A percentile compares a stretch with the other conserved stretches of the same genome.
phyloP scores from a whole-genome alignment of 2,888 invertebrate genomes.

The Mesorhabditis spiculigera region DNA sequence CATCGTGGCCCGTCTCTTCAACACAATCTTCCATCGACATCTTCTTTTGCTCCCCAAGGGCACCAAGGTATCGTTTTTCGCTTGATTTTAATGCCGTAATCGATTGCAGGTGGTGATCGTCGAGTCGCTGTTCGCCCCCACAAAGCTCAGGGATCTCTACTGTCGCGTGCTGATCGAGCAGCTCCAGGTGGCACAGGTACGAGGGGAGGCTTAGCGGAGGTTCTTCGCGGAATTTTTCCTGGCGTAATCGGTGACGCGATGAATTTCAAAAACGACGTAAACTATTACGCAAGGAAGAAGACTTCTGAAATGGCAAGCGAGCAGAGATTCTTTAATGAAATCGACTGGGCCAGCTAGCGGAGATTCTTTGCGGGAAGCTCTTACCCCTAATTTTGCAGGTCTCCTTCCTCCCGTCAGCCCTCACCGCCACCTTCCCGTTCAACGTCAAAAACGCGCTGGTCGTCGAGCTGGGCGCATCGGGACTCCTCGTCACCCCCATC shows the following conservation, averaged over 20 bases:
- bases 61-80: background rate
- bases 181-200: background rate
- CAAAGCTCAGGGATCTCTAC: background rate
- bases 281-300: too few species aligned
- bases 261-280: too few species aligned
- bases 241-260: too few species aligned
- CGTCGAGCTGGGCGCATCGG: background rate
- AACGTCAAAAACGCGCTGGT: background rate
- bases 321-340: too few species aligned
- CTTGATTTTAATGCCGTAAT: background rate
- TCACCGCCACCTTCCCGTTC: slow-evolving; percentile 5
- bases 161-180: background rate
- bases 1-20: background rate
- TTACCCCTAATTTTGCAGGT: background rate
- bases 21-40: background rate
- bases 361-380: too few species aligned
- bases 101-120: background rate
- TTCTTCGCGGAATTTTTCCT: too few species aligned
- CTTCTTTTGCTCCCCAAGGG: too few species aligned
- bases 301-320: too few species aligned
- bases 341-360: too few species aligned
- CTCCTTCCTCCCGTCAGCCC: background rate
- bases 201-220: too few species aligned
- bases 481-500: background rate
- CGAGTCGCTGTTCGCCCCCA: background rate